These are phyloP conservation scores for Rhynchonycteris naso DNA, from an alignment of 2,797 vertebrate species.

Conservation along the genomic window DNA sequence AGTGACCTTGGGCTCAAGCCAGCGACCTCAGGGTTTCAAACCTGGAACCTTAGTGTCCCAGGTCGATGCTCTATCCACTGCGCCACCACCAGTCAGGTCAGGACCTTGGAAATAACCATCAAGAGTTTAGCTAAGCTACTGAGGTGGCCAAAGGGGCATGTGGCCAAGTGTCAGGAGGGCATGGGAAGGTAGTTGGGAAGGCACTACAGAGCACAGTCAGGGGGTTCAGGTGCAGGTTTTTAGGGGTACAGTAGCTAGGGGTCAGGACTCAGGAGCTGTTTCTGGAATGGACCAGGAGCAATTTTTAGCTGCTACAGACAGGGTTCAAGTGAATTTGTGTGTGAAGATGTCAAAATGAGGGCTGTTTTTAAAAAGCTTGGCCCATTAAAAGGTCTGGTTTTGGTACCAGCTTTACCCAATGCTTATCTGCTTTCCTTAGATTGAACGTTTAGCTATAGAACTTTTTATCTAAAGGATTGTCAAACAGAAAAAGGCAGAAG, in stretches of 20 bases:
- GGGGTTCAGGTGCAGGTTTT: fast-evolving
- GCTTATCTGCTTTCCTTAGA: background rate
- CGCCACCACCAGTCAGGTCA: no score
- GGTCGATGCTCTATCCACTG: no score
- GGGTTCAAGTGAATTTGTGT: background rate
- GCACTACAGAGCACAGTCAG: no score
- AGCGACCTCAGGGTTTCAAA: no score
- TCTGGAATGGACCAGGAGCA: no score
- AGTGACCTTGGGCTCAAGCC: no score
- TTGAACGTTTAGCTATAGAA: background rate
- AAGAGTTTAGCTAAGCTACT: no score
- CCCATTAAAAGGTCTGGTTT: background rate
- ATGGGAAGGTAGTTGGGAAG: background rate
- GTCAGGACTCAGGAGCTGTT: background rate
- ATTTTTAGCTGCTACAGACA: fast-evolving
- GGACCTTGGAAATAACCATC: background rate
- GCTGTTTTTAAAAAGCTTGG: background rate
- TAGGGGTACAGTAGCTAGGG: background rate
- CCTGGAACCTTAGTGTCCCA: no score
- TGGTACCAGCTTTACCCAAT: background rate
- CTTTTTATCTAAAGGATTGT: background rate
- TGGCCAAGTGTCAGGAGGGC: background rate
- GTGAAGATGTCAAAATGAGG: background rate
- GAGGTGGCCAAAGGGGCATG: background rate
- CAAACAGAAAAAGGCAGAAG: background rate